Percentiles rank a stretch among this genome's conserved stretches.
Conservation (phyloP, 2,113 vertebrate genomes). For the Seriola dumerili region DNA sequence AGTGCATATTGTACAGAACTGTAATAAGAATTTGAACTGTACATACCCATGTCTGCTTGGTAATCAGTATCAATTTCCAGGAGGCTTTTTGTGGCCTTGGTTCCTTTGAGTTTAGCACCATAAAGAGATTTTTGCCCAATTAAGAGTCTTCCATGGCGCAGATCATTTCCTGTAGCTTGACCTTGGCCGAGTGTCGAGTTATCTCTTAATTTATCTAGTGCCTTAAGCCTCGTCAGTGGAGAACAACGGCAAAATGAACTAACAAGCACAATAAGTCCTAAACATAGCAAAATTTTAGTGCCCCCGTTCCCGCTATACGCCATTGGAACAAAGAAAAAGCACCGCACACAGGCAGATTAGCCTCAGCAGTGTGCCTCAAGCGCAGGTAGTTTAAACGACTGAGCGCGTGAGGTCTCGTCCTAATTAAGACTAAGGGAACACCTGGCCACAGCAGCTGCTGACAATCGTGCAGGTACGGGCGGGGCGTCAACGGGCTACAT, state of each 20-base stretch:
- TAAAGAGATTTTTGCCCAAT: constrained; percentile 44
- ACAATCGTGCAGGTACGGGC: constrained; percentile 25
- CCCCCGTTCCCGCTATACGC: constrained; percentile 32
- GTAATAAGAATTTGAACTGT: not conserved
- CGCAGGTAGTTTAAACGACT: not conserved
- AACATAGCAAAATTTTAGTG: constrained; percentile 11
- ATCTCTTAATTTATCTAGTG: constrained; percentile 11
- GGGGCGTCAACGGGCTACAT: not conserved
- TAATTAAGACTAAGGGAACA: constrained; percentile 32
- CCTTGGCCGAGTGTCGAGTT: not conserved
- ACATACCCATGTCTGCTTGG: constrained; percentile 78
- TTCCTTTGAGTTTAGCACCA: not conserved
- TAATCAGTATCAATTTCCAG: constrained; percentile 60
- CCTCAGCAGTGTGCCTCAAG: constrained; percentile 15
- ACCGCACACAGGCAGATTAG: constrained; percentile 19
- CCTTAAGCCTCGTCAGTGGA: constrained; percentile 14
- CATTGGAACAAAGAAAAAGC: constrained; percentile 63
- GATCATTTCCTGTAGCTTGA: not conserved
- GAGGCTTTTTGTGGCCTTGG: not conserved
- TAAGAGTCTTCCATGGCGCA: constrained; percentile 64
- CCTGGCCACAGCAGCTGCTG: constrained; percentile 48
- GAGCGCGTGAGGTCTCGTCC: not conserved
- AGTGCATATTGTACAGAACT: not conserved
- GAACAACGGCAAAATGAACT: constrained; percentile 52
- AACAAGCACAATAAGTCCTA: constrained; percentile 56